Evolutionary conservation across 2,888 invertebrate genomes (phyloP).

Genomic region (Leptogaster cylindrica): DNA sequence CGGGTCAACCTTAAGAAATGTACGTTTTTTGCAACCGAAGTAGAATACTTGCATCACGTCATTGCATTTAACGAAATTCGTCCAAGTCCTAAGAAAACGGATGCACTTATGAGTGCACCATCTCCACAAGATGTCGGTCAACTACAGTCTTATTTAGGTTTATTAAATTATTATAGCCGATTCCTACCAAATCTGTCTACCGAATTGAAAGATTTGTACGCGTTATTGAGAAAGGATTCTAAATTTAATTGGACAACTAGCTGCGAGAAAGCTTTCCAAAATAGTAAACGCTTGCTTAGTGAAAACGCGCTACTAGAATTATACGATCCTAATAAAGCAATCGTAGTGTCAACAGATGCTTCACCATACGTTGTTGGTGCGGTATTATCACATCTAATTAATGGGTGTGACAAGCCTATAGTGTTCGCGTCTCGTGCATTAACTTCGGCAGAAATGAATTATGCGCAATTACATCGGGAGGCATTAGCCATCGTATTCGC

Average conservation of each 20-base stretch:
- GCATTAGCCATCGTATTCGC: constrained; percentile 1
- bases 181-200: constrained; percentile 44
- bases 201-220: constrained; percentile 45
- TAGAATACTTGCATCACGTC: constrained; percentile 43
- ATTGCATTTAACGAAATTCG: constrained; percentile 30
- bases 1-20: not conserved
- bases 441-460: constrained; percentile 11
- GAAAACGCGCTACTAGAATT: constrained; percentile 35
- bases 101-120: constrained; percentile 44
- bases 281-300: constrained; percentile 39
- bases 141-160: constrained; percentile 44
- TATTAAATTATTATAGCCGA: constrained; percentile 43
- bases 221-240: constrained; percentile 44
- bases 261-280: constrained; percentile 36
- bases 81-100: constrained; percentile 42
- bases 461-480: not conserved
- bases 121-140: constrained; percentile 42
- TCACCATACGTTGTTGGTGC: constrained; percentile 40
- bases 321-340: constrained; percentile 42
- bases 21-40: constrained; percentile 1
- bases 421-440: constrained; percentile 43
- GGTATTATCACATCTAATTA: constrained; percentile 42
- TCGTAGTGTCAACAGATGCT: constrained; percentile 42
- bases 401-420: constrained; percentile 45
- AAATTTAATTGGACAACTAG: constrained; percentile 43